phyloP scores from a whole-genome alignment of 2,888 invertebrate genomes.

The Resseliella maxima region DNA sequence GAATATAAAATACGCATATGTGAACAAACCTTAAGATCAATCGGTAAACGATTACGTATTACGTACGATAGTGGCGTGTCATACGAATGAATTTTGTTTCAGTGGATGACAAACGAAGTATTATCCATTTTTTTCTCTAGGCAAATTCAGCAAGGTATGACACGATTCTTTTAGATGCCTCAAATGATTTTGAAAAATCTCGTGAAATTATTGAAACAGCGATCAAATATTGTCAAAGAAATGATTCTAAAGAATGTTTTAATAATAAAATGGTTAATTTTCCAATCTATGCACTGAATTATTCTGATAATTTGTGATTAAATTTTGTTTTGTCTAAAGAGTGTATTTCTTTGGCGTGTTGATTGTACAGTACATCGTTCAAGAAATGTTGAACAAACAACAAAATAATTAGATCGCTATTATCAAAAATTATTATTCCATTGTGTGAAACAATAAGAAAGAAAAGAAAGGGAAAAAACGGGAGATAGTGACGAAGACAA shows the following conservation, averaged over 20 bases:
- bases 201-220: slow-evolving; percentile 49
- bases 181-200: not conserved
- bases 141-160: slow-evolving; percentile 38
- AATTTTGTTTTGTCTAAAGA: not conserved
- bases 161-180: slow-evolving; percentile 3
- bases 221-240: slow-evolving; percentile 53
- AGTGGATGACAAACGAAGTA: slow-evolving; percentile 50
- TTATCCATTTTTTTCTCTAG: slow-evolving; percentile 41
- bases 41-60: slow-evolving; percentile 27
- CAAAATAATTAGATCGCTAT: too few species aligned
- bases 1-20: too few species aligned
- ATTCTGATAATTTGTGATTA: slow-evolving; percentile 15
- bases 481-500: too few species aligned
- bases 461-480: too few species aligned
- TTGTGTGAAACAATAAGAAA: too few species aligned
- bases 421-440: too few species aligned
- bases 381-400: too few species aligned
- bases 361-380: too few species aligned
- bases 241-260: not conserved
- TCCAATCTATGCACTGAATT: not conserved
- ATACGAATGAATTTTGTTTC: slow-evolving; percentile 32
- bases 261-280: not conserved
- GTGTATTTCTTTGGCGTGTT: slow-evolving; percentile 48
- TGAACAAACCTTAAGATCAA: not conserved
- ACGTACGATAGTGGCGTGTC: slow-evolving; percentile 11